Evolutionary conservation across 2,888 invertebrate genomes (phyloP), one percentile per base, ranked within the genome.

Genomic region (Cantharis lateralis): DNA sequence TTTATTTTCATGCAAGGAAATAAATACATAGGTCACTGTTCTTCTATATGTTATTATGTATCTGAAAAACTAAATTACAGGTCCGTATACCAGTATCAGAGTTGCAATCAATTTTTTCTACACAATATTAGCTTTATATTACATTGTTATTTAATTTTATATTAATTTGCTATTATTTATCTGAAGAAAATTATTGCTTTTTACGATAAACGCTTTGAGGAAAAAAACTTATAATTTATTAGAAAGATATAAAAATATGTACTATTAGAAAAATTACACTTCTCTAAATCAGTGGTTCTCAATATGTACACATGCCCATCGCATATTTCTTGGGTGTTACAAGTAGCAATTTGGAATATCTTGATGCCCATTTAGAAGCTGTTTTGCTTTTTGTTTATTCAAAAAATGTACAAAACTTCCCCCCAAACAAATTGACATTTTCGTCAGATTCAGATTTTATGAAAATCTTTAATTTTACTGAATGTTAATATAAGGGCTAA

Each of bases 41-140:
- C 70, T 61, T 61, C 62, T 20, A 61, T 18, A 70, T 62, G n/a
- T 48, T 70, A 70, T 61, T 62, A 48, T 68, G 28, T 75, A 69
- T 62, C 63, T 76, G 32, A 78, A 78, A 77, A 72, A 75, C 69
- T 72, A 78, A 78, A 78, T 78, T 78, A 78, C 75, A 74, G 77
- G 77, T 78, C 48, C 48, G 48, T 64, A 26, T 70, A 70, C 64
- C 32, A 48, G 63, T 16, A 24, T 69, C 68, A 15, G 48, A 71
- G 69, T 32, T 71, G 18, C 74, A 78, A 78, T 78, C 74, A 74
- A 77, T 78, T 75, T 77, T 66, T 77, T 74, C 15, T 74, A 68
- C 16, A 26, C 68, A 24, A 15, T 70, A 20, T 64, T 32, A 20
- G 68, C 68, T 61, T 71, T 68, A 66, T 75, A 66, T 18, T 61